Evolutionary conservation across 2,888 invertebrate genomes (phyloP).

Genomic region (Leptopilina syphax): DNA sequence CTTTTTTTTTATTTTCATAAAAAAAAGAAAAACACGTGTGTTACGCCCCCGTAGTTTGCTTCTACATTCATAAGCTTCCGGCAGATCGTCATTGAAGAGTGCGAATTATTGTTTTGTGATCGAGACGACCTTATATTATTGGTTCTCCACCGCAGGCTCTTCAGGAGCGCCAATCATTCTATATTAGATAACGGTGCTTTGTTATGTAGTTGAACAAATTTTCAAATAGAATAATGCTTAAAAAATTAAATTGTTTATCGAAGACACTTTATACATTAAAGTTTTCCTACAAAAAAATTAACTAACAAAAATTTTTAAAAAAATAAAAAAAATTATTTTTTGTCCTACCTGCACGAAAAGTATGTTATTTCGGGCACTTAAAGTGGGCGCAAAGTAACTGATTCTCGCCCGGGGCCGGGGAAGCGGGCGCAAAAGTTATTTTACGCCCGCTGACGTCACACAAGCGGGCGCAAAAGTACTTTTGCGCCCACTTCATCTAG

Average conservation of each 20-base stretch:
- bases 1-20: too few relatives aligned
- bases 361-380: too few relatives aligned
- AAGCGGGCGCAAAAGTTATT: too few relatives aligned
- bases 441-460: too few relatives aligned
- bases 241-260: background rate
- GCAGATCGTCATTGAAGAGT: constrained; percentile 56
- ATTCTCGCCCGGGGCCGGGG: too few relatives aligned
- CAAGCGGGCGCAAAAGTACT: too few relatives aligned
- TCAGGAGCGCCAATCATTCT: constrained; percentile 10
- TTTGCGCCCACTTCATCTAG: too few relatives aligned
- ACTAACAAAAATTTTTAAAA: background rate
- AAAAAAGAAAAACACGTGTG: background rate
- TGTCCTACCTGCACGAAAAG: too few relatives aligned
- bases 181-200: constrained; percentile 5
- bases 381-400: too few relatives aligned
- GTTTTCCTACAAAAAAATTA: background rate
- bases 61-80: constrained; percentile 43
- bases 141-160: constrained; percentile 28
- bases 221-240: background rate
- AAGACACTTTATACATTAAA: background rate
- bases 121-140: constrained; percentile 49
- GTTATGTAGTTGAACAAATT: background rate
- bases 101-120: constrained; percentile 60
- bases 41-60: constrained; percentile 17
- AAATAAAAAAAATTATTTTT: background rate